Percentiles rank a stretch among this genome's conserved stretches.
Conservation (phyloP, 1,140 invertebrate species). For the Drosophila erecta region DNA sequence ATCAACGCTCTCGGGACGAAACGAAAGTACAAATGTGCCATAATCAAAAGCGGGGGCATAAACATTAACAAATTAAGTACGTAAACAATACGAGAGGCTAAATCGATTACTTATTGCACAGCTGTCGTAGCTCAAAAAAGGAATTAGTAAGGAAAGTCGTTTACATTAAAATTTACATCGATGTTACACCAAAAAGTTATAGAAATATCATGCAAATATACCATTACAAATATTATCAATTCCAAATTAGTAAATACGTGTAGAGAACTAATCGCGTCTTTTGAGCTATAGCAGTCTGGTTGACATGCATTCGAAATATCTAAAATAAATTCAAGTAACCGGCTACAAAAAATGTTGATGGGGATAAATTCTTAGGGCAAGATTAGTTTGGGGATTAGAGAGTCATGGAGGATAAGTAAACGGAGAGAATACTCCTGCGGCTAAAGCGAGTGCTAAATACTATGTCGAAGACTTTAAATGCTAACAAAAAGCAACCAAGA, state of each 20-base stretch:
- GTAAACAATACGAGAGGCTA: conserved; percentile 50
- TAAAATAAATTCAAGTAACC: conserved; percentile 65
- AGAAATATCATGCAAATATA: neutral
- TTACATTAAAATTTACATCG: neutral
- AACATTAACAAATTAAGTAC: conserved; percentile 59
- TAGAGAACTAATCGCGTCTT: neutral
- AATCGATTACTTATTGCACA: conserved; percentile 6
- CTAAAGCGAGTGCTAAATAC: conserved; percentile 57
- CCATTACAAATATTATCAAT: neutral
- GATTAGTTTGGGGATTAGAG: conserved; percentile 10
- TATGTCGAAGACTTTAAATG: conserved; percentile 60
- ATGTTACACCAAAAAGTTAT: neutral
- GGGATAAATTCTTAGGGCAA: conserved; percentile 62
- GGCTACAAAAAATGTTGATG: conserved; percentile 65
- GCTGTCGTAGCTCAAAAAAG: conserved; percentile 3
- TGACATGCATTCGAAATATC: conserved; percentile 1
- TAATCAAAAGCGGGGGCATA: conserved; percentile 14
- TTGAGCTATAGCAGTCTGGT: neutral
- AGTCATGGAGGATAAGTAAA: conserved; percentile 16
- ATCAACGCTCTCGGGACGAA: conserved; percentile 45
- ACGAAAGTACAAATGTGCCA: conserved; percentile 36
- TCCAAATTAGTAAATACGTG: neutral
- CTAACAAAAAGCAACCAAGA: conserved; percentile 69
- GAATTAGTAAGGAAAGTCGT: neutral
- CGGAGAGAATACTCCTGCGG: conserved; percentile 64